Conservation (phyloP, 2,888 invertebrate genomes). For the Standfussiana lucernea region DNA sequence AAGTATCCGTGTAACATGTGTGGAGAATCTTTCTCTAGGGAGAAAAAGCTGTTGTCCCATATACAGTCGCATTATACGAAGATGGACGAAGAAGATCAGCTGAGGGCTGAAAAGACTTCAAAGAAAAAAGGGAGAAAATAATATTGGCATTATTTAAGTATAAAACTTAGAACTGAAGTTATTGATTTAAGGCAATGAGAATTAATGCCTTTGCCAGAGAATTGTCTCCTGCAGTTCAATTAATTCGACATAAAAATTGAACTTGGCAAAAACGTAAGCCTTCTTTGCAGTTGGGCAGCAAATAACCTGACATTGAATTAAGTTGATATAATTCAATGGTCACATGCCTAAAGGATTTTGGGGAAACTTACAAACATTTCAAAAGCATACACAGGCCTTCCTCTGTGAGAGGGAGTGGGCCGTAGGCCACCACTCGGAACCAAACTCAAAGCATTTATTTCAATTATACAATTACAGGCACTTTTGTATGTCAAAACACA, state of each 20-base stretch:
- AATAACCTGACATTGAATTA: not conserved
- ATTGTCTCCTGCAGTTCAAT: slow-evolving; percentile 1
- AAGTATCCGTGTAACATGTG: slow-evolving; percentile 86
- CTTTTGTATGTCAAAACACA: no score
- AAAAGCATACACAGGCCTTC: not conserved
- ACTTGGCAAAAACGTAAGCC: not conserved
- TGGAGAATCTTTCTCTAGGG: slow-evolving; percentile 81
- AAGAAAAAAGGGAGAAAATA: slow-evolving; percentile 71
- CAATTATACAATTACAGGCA: no score
- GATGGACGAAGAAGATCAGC: slow-evolving; percentile 83
- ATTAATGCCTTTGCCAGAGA: not conserved
- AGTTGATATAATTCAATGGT: slow-evolving; percentile 8
- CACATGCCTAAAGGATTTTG: not conserved
- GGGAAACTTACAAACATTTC: not conserved
- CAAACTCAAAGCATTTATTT: no score
- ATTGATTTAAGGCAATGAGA: slow-evolving; percentile 14
- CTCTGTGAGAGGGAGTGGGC: not conserved
- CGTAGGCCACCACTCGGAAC: not conserved
- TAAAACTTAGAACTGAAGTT: slow-evolving; percentile 3
- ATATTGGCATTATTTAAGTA: slow-evolving; percentile 18
- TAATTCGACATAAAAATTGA: not conserved
- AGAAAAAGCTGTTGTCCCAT: slow-evolving; percentile 85
- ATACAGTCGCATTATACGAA: slow-evolving; percentile 85
- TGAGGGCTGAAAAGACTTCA: slow-evolving; percentile 69
- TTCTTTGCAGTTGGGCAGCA: not conserved